A percentile compares a stretch with the other conserved stretches of the same genome.
Evolutionary conservation across 2,888 invertebrate species (phyloP).

Genomic region (Tenthredo notha): DNA sequence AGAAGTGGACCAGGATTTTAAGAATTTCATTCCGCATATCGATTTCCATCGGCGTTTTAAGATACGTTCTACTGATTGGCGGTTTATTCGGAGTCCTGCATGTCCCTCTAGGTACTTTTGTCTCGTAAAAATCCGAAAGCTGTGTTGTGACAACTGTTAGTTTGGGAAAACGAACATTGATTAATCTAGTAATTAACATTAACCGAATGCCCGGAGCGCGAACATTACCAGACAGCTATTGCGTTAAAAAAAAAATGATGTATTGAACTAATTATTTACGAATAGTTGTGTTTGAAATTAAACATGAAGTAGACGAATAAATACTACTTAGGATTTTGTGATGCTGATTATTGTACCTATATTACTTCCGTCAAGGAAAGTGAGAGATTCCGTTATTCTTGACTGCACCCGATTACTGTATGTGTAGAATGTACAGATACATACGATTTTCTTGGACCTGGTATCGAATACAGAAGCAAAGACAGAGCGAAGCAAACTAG

Average conservation of each 20-base stretch:
- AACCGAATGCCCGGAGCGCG: neutral
- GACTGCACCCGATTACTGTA: conserved; percentile 6
- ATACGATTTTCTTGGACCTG: conserved; percentile 11
- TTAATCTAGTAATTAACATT: conserved; percentile 24
- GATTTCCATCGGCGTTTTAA: conserved; percentile 32
- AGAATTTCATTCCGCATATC: neutral
- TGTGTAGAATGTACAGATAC: neutral
- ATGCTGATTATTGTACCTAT: neutral
- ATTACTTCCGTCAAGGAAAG: conserved; percentile 27
- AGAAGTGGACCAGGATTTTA: neutral
- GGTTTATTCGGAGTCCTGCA: neutral
- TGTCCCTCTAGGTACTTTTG: neutral
- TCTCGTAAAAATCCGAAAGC: neutral
- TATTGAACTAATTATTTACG: neutral
- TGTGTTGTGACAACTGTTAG: conserved; percentile 21
- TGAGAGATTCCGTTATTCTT: conserved; percentile 31
- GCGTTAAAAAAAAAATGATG: neutral
- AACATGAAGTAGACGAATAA: neutral
- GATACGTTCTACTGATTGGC: neutral
- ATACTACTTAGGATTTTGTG: neutral
- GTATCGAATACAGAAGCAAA: conserved; percentile 10
- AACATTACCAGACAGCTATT: neutral
- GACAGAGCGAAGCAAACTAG: neutral
- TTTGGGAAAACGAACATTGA: conserved; percentile 22
- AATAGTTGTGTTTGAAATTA: neutral